Evolutionary conservation across 2,113 vertebrate genomes (phyloP).

Genomic region (Chloroceryle aenea): DNA sequence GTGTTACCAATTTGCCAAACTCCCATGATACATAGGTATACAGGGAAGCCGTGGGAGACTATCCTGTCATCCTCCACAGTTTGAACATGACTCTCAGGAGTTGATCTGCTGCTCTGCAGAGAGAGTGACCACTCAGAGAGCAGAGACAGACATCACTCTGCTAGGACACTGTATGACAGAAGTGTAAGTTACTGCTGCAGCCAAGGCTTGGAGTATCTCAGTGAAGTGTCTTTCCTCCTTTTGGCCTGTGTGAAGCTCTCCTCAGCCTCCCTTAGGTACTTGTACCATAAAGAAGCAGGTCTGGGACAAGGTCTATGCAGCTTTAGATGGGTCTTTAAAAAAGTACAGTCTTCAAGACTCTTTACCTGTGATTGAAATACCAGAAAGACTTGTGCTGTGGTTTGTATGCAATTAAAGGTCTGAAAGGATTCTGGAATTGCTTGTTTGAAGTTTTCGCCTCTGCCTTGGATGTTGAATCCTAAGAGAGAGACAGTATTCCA

Average conservation of each 20-base stretch:
- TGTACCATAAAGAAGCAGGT: background rate
- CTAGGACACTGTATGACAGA: background rate
- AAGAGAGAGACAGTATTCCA: background rate
- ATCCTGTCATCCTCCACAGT: background rate
- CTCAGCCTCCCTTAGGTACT: background rate
- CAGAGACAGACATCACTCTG: background rate
- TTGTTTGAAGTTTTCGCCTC: slow-evolving; percentile 28
- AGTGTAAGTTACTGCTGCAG: background rate
- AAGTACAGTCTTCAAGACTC: background rate
- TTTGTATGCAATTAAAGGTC: slow-evolving; percentile 37
- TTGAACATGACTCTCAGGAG: accelerated
- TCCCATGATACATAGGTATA: background rate
- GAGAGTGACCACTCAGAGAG: background rate
- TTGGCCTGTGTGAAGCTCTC: background rate
- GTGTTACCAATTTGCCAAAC: background rate
- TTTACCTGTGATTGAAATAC: slow-evolving; percentile 11
- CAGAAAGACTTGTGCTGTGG: background rate
- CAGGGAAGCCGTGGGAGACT: background rate
- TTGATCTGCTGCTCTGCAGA: background rate
- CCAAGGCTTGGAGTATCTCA: background rate
- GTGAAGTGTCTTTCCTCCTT: background rate
- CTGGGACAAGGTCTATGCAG: background rate
- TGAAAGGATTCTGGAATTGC: slow-evolving; percentile 41
- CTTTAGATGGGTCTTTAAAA: background rate
- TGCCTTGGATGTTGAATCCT: slow-evolving; percentile 25